Evolutionary conservation across 2,113 vertebrate species (phyloP), one percentile per base, ranked within the genome.

Genomic region (Ciconia maguari): DNA sequence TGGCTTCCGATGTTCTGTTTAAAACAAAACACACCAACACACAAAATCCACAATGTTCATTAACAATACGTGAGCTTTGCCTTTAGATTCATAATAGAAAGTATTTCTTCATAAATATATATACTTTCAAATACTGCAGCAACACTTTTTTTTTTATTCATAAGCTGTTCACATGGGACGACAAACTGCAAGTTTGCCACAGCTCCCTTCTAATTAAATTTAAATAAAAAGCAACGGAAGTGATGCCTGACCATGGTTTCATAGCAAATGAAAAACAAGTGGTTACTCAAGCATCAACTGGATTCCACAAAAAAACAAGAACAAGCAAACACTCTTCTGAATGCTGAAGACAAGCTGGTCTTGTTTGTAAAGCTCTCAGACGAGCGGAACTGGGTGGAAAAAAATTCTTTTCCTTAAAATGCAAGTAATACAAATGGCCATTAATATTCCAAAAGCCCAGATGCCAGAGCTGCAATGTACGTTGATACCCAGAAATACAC

Each of bases 371-470:
- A 83, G n/a, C 19, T 88, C 58, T 60, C 30, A 41, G 5, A 7
- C 29, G 11, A 83, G 32, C 1, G 2, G 15, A 69, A 5, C 2
- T 7, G 8, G 1, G 25, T 13, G 6, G 12, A 11, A 76, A 32
- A 48, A 42, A 51, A 7, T 3, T 14, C 0, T 60, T 32, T 55
- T 51, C 26, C 13, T 81, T 75, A 62, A 77, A 61, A 76, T 2
- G 1, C 44, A 62, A 69, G 5, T 13, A 60, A 48, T 24, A 58
- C 6, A 58, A 71, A 36, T 4, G 9, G 13, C 14, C 26, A 16
- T 44, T 52, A 48, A 61, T 1, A 46, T 1, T 49, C 3, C 6
- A 8, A 2, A 25, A 57, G 3, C 9, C 24, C 49, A 76, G 60
- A 18, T 8, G 2, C 4, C 26, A 41, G 38, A 81, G 8, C 38